phyloP scores from a whole-genome alignment of 2,888 invertebrate species.

The Pammene aurita region DNA sequence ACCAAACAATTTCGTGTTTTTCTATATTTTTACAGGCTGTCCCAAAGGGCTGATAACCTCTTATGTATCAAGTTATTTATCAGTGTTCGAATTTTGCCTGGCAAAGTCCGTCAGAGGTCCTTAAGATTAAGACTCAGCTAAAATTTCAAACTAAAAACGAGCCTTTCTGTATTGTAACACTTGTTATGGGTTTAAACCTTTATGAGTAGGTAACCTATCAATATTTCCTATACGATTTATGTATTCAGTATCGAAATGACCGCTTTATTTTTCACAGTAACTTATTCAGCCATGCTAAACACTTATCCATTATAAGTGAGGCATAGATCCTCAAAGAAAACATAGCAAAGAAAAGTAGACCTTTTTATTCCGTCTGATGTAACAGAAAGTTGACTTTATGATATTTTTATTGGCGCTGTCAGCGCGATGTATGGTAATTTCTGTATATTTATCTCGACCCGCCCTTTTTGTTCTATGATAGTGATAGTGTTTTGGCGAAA shows the following conservation, averaged over 20 bases:
- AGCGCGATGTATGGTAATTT: slow-evolving; percentile 51
- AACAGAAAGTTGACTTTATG: slow-evolving; percentile 47
- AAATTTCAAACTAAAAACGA: neutral
- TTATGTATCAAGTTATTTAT: too few relatives aligned
- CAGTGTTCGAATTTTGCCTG: too few relatives aligned
- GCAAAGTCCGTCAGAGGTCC: neutral
- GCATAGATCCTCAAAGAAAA: slow-evolving; percentile 38
- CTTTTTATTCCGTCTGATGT: slow-evolving; percentile 38
- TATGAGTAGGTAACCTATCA: too few relatives aligned
- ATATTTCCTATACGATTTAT: too few relatives aligned
- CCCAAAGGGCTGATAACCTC: too few relatives aligned
- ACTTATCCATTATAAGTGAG: slow-evolving; percentile 20
- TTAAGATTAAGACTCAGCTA: too few relatives aligned
- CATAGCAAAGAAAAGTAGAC: slow-evolving; percentile 33
- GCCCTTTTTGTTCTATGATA: slow-evolving; percentile 40
- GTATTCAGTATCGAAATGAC: neutral
- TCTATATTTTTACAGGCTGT: too few relatives aligned
- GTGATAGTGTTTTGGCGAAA: slow-evolving; percentile 44
- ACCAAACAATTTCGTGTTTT: too few relatives aligned
- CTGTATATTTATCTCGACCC: slow-evolving; percentile 52
- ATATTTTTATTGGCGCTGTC: slow-evolving; percentile 56
- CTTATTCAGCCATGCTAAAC: slow-evolving; percentile 30
- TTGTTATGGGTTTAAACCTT: too few relatives aligned
- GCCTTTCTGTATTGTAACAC: neutral
- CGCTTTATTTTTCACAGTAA: slow-evolving; percentile 3